Percentiles rank a stretch among this genome's conserved stretches.
These are phyloP conservation scores for Maccullochella peelii DNA, from an alignment of 2,113 vertebrate genomes.

Conservation along the genomic window DNA sequence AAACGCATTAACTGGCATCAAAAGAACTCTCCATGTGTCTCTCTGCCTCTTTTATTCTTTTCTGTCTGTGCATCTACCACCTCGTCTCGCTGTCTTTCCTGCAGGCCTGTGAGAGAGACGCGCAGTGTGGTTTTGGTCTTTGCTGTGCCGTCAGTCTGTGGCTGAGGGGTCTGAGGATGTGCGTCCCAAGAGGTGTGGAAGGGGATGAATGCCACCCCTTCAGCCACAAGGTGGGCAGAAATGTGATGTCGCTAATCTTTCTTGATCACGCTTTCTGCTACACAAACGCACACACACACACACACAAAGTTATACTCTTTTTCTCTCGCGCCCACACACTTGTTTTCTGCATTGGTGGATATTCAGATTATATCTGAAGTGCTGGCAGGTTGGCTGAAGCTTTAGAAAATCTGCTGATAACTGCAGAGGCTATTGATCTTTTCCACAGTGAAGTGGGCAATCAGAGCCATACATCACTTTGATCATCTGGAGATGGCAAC, in stretches of 20 bases:
- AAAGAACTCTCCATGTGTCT: background rate
- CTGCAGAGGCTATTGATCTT: constrained; percentile 75
- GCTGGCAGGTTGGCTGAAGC: constrained; percentile 52
- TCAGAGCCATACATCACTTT: constrained; percentile 70
- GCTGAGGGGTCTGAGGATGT: constrained; percentile 92
- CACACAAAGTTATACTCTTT: background rate
- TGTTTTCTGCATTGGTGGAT: constrained; percentile 12
- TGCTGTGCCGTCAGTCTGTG: constrained; percentile 94
- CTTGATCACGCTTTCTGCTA: background rate
- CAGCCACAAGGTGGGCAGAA: constrained; percentile 89
- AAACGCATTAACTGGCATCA: constrained; percentile 28
- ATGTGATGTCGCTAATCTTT: constrained; percentile 24
- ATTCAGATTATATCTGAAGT: constrained; percentile 56
- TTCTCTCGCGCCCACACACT: constrained; percentile 2
- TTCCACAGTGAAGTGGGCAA: constrained; percentile 30
- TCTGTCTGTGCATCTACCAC: background rate
- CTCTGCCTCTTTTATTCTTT: background rate
- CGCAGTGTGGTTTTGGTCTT: constrained; percentile 87
- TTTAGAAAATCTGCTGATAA: constrained; percentile 76
- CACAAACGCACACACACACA: constrained; percentile 1
- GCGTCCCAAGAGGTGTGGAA: constrained; percentile 89
- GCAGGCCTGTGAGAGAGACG: constrained; percentile 91
- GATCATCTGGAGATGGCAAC: constrained; percentile 48
- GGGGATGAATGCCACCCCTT: constrained; percentile 92
- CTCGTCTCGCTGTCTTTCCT: constrained; percentile 37